Base-by-base conservation (phyloP, 2,797 vertebrate genomes). In the Channa striata region DNA sequence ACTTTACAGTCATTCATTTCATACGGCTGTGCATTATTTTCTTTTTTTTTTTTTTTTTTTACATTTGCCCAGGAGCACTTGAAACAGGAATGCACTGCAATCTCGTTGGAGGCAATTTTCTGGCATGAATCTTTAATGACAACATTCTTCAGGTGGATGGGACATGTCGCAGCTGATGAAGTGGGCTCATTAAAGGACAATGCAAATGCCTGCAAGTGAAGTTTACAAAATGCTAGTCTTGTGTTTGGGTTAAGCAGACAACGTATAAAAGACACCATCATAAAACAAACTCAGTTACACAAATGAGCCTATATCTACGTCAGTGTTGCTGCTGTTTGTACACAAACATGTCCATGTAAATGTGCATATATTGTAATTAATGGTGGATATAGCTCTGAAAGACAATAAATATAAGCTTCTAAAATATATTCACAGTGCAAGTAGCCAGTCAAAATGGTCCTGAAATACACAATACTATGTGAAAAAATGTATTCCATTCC, bases 71-170 rank as follows among this genome's bases (percentile, higher is more conserved):
- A 39, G 14, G 50, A 77, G 59, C 34, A 23, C 46, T 64, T 6
- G 13, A 75, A 71, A 73, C 54, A 65, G 23, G 81, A 87, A 79
- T 58, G 62, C 59, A 77, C 53, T 34, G 46, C 59, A 77, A 59
- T 81, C 60, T 54, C 21, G 62, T 83, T 73, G 52, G 62, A 91
- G 54, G 76, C 84, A 73, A 54, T 89, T 88, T 89, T 80, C 73
- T 67, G 48, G 49, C 77, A 90, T 89, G 81, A 92, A 92, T 89
- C 69, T 94, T 93, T 92, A 92, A 92, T 92, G 78, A 86, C 53
- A 68, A 78, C 83, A 85, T 77, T 90, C 74, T 87, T 82, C 59
- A 43, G 74, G 75, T 77, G 60, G 71, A 84, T 70, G 68, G 52
- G 78, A 82, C 73, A 78, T 70, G 58, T 81, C 46, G 61, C 72